A percentile compares a stretch with the other conserved stretches of the same genome.
These are phyloP conservation scores for Tylochromis polylepis DNA, from an alignment of 2,113 vertebrate species.

Conservation along the genomic window DNA sequence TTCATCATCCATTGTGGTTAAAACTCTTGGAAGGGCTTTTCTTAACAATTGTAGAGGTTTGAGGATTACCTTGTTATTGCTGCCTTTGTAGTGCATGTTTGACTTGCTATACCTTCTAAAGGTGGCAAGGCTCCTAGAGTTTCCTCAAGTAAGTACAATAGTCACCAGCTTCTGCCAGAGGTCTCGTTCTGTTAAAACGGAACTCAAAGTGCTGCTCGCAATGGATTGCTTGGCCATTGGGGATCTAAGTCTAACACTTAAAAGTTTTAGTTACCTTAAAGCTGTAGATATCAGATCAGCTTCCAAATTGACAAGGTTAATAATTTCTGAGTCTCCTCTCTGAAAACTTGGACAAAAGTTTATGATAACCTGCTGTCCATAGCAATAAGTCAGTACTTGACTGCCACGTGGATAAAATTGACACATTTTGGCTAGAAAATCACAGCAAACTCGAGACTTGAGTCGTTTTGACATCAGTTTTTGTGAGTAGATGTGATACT, in stretches of 20 bases:
- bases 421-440: background rate
- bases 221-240: background rate
- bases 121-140: background rate
- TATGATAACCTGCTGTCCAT: accelerated
- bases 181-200: background rate
- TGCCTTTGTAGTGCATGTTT: background rate
- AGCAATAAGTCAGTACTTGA: background rate
- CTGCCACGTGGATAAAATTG: background rate
- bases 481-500: background rate
- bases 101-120: background rate
- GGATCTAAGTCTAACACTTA: background rate
- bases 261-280: background rate
- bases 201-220: background rate
- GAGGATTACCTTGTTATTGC: background rate
- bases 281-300: background rate
- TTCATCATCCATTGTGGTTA: constrained; percentile 28
- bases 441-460: background rate
- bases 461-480: background rate
- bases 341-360: background rate
- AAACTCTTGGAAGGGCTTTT: constrained; percentile 3
- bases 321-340: background rate
- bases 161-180: background rate
- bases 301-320: background rate
- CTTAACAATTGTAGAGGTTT: constrained; percentile 5
- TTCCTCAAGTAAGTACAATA: background rate